Base-by-base conservation (phyloP, 1,140 invertebrate species). In the Scaptomyza montana region DNA sequence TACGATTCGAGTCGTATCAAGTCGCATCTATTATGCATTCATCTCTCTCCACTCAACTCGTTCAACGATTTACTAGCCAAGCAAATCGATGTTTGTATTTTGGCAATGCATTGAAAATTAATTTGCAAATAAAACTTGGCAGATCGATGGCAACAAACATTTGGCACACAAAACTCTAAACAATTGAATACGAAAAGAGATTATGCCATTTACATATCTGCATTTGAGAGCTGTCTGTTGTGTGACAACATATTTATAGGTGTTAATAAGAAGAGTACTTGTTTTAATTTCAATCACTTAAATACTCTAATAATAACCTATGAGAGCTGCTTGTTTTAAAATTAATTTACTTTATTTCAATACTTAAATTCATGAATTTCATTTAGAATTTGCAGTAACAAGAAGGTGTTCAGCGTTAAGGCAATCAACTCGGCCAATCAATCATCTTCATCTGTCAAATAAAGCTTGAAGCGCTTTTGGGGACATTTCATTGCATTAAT, bases 61-160 rank as follows among this genome's bases (percentile, higher is more conserved):
- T 12, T 43, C 10, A 21, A 33, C 43, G 50, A 72, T 82, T 69
- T 68, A 68, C 10, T 49, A 30, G 61, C 60, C n/a, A 16, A 12
- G 41, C 75, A 73, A 76, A 86, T 87, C 81, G 78, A 73, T 82
- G 13, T 53, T 41, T 39, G 16, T 59, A 63, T 57, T 68, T 81
- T 76, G 68, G 61, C 67, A 78, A 55, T 51, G 64, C 72, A 68
- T 50, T 36, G 6, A 6, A 71, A 87, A 86, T 87, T 87, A 69
- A 87, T 87, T 78, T 87, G 47, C 67, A 78, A 78, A 78, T 57
- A 81, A 73, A 75, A 73, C 57, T 81, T 86, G 81, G 70, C 75
- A 66, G 7, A 76, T 68, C 50, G 39, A 47, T 12, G 30, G 47
- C 60, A 55, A 56, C 60, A 72, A 68, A 36, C 33, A 36, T 54